A percentile compares a stretch with the other conserved stretches of the same genome.
Evolutionary conservation across 2,888 invertebrate genomes (phyloP).

Genomic region (Limnephilus marmoratus): DNA sequence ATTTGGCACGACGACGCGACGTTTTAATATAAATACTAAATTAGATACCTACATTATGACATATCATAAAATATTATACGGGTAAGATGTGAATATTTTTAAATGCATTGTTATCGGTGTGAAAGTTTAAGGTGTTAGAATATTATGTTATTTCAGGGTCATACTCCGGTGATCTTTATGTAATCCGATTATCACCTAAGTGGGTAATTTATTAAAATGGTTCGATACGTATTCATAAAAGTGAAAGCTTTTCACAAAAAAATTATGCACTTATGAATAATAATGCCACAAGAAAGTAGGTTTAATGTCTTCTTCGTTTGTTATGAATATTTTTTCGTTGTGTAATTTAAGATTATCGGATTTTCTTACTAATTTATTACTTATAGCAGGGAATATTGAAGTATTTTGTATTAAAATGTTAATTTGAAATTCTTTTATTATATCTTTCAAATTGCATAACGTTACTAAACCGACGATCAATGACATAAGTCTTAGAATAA

Average conservation of each 20-base stretch:
- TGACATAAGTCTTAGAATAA: neutral
- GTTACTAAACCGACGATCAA: neutral
- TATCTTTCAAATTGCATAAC: neutral
- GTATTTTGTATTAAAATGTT: neutral
- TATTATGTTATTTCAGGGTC: neutral
- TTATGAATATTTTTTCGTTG: neutral
- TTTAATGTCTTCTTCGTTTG: neutral
- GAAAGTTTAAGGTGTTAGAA: neutral
- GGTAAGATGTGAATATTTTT: neutral
- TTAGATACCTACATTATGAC: neutral
- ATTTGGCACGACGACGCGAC: neutral
- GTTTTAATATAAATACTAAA: neutral
- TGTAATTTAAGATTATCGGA: neutral
- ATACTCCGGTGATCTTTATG: neutral
- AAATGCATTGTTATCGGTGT: neutral
- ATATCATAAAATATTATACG: neutral
- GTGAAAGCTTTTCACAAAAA: neutral
- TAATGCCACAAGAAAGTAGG: neutral
- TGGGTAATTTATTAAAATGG: neutral
- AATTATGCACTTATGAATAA: neutral
- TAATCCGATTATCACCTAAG: neutral
- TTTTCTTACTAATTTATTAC: neutral
- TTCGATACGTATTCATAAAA: neutral
- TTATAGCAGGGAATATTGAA: neutral
- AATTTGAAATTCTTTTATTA: neutral